A percentile compares a stretch with the other conserved stretches of the same genome.
Conservation (phyloP, 2,888 invertebrate species). For the Subacronicta megacephala region DNA sequence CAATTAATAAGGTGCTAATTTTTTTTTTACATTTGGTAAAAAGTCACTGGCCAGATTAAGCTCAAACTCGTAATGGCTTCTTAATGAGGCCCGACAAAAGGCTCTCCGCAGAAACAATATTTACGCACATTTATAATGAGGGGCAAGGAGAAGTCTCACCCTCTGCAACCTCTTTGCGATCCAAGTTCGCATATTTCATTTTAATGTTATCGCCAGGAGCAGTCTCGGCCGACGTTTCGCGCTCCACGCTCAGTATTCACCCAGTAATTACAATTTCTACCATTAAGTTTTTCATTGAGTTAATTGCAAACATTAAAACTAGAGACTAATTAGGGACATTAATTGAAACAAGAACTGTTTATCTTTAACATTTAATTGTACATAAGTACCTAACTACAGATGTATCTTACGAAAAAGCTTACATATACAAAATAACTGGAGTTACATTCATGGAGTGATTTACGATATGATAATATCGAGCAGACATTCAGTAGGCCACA, state of each 20-base stretch:
- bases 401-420: constrained; percentile 72
- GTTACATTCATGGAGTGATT: constrained; percentile 58
- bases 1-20: background rate
- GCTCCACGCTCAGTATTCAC: constrained; percentile 22
- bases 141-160: constrained; percentile 48
- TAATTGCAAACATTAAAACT: constrained; percentile 48
- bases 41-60: constrained; percentile 53
- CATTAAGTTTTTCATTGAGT: constrained; percentile 52
- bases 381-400: constrained; percentile 75
- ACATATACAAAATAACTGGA: constrained; percentile 70
- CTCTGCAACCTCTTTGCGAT: constrained; percentile 60
- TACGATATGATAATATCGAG: constrained; percentile 44
- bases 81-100: constrained; percentile 77
- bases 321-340: constrained; percentile 31
- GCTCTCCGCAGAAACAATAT: constrained; percentile 73
- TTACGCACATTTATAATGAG: constrained; percentile 79
- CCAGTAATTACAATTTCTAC: constrained; percentile 55
- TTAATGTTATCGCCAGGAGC: constrained; percentile 62
- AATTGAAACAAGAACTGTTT: constrained; percentile 58
- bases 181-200: constrained; percentile 73
- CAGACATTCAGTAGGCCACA: constrained; percentile 22
- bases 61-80: constrained; percentile 74
- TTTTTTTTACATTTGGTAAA: constrained; percentile 25
- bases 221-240: constrained; percentile 8
- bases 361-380: constrained; percentile 83